These are phyloP conservation scores for Hyppa rectilinea DNA, from an alignment of 2,888 invertebrate species.

Conservation along the genomic window DNA sequence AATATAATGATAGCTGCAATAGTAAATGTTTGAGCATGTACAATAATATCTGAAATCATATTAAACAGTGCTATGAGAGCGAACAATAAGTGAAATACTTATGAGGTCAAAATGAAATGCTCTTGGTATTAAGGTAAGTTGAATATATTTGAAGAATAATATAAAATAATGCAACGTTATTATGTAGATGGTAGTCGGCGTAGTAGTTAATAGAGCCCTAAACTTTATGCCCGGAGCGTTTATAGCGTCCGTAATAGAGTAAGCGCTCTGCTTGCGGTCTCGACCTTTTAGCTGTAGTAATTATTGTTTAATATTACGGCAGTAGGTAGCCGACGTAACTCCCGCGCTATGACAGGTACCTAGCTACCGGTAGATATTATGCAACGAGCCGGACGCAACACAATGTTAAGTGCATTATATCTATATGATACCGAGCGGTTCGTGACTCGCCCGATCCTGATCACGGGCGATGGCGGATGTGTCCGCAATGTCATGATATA, in stretches of 20 bases:
- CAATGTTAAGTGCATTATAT: constrained; percentile 83
- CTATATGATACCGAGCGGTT: constrained; percentile 71
- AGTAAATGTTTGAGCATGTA: neutral
- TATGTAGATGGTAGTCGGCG: constrained; percentile 40
- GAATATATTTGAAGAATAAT: constrained; percentile 6
- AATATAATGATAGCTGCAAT: neutral
- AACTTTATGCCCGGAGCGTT: constrained; percentile 54
- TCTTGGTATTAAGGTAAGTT: neutral
- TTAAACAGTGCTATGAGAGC: neutral
- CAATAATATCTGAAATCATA: neutral
- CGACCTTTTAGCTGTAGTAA: constrained; percentile 76
- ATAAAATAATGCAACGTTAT: constrained; percentile 28
- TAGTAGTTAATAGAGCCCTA: constrained; percentile 58
- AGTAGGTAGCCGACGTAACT: constrained; percentile 74
- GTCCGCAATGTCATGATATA: constrained; percentile 72
- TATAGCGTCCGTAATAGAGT: constrained; percentile 65
- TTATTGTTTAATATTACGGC: constrained; percentile 80
- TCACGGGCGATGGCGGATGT: constrained; percentile 76
- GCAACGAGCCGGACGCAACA: constrained; percentile 87
- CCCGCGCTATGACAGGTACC: constrained; percentile 72
- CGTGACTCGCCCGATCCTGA: constrained; percentile 82
- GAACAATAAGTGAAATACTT: neutral
- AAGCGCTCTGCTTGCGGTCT: constrained; percentile 73
- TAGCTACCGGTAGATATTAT: constrained; percentile 82
- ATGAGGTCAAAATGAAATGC: neutral